Conservation (phyloP, 1,140 invertebrate genomes). For the Delia radicum region DNA sequence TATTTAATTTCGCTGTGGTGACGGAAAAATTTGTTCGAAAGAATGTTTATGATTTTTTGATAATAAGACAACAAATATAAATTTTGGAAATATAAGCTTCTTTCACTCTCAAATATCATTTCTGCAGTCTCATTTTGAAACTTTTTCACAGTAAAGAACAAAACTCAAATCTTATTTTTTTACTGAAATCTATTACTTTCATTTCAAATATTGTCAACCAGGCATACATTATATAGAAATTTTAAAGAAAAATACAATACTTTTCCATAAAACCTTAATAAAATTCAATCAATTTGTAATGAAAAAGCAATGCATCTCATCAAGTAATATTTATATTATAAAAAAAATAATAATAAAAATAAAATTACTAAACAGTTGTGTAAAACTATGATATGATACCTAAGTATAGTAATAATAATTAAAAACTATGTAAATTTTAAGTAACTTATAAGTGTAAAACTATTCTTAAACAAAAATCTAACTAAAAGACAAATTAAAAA, state of each 20-base stretch:
- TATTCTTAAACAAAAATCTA: neutral
- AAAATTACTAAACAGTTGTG: neutral
- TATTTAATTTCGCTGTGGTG: too few species aligned
- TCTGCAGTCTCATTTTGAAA: too few species aligned
- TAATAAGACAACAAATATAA: too few species aligned
- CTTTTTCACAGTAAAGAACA: too few species aligned
- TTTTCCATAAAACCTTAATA: neutral
- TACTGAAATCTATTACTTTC: too few species aligned
- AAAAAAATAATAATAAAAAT: neutral
- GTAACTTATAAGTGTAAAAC: neutral
- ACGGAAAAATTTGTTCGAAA: too few species aligned
- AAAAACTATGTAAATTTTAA: neutral
- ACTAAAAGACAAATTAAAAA: neutral
- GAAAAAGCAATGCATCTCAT: neutral
- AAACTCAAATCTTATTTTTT: too few species aligned
- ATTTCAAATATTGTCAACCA: too few species aligned
- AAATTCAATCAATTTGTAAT: neutral
- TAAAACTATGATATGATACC: slow-evolving; percentile 1
- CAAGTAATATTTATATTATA: neutral
- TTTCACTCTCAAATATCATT: too few species aligned
- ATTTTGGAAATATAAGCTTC: too few species aligned
- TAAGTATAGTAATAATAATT: neutral
- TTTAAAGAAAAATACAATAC: neutral
- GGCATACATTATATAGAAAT: too few species aligned
- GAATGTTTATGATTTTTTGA: too few species aligned